Conservation (phyloP, 2,113 vertebrate genomes). For the Desmodus rotundus region DNA sequence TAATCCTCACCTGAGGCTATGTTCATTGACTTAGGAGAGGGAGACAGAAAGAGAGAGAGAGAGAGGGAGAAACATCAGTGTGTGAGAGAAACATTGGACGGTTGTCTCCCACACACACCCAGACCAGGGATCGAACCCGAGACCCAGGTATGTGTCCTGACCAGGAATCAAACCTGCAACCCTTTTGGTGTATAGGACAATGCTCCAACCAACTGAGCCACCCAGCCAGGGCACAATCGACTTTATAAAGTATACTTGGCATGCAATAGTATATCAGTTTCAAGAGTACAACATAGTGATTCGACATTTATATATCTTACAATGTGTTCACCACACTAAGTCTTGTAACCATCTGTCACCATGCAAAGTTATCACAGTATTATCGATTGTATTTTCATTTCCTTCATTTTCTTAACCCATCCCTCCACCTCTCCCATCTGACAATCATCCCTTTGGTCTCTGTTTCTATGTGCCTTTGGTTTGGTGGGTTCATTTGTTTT, state of each 20-base stretch:
- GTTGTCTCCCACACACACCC: too few species aligned
- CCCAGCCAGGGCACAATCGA: too few species aligned
- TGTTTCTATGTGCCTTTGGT: background rate
- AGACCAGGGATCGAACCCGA: too few species aligned
- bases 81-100: too few species aligned
- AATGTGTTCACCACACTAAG: background rate
- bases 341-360: background rate
- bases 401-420: background rate
- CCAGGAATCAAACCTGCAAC: too few species aligned
- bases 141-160: too few species aligned
- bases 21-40: too few species aligned
- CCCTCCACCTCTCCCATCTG: background rate
- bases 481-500: background rate
- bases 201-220: too few species aligned
- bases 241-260: background rate
- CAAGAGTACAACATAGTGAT: background rate
- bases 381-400: background rate
- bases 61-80: too few species aligned
- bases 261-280: background rate
- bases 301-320: background rate
- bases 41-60: too few species aligned
- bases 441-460: background rate
- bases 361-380: background rate
- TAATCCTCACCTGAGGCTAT: too few species aligned
- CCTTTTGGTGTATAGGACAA: too few species aligned